phyloP scores from a whole-genome alignment of 2,113 vertebrate genomes.

The Hystrix brachyura region DNA sequence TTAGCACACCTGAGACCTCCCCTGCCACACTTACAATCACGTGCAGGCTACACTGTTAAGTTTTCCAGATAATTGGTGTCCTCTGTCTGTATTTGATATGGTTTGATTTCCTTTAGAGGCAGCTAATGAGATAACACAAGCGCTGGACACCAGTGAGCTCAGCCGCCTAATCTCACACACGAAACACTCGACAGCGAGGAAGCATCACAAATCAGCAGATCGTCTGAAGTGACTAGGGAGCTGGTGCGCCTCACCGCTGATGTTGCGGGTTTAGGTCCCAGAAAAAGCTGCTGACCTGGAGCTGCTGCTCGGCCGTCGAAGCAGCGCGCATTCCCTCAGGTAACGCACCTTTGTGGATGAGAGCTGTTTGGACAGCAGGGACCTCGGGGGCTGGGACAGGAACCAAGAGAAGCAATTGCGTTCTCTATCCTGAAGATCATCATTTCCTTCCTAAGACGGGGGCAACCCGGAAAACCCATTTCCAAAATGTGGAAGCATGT shows the following conservation, averaged over 20 bases:
- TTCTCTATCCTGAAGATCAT: background rate
- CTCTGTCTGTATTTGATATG: conserved; percentile 63
- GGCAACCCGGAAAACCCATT: background rate
- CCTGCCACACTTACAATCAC: conserved; percentile 40
- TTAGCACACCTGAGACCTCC: conserved; percentile 9
- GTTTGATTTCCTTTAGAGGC: conserved; percentile 77
- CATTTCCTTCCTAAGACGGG: background rate
- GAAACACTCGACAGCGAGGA: conserved; percentile 87
- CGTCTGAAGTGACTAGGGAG: conserved; percentile 86
- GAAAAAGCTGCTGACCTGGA: conserved; percentile 69
- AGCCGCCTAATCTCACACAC: conserved; percentile 87
- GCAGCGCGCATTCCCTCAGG: background rate
- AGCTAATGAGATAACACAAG: conserved; percentile 78
- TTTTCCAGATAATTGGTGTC: conserved; percentile 69
- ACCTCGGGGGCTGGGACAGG: background rate
- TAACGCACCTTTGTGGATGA: conserved; percentile 67
- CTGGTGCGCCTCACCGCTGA: conserved; percentile 80
- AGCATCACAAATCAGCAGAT: conserved; percentile 87
- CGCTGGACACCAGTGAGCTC: conserved; percentile 86
- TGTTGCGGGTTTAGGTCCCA: conserved; percentile 83
- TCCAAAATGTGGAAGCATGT: background rate
- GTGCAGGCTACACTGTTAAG: conserved; percentile 22
- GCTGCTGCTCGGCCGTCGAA: conserved; percentile 76
- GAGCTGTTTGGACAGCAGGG: conserved; percentile 58
- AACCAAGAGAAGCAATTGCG: background rate